Percentiles rank a stretch among this genome's conserved stretches.
These are phyloP conservation scores for Willisornis vidua DNA, from an alignment of 2,113 vertebrate species.

Conservation along the genomic window DNA sequence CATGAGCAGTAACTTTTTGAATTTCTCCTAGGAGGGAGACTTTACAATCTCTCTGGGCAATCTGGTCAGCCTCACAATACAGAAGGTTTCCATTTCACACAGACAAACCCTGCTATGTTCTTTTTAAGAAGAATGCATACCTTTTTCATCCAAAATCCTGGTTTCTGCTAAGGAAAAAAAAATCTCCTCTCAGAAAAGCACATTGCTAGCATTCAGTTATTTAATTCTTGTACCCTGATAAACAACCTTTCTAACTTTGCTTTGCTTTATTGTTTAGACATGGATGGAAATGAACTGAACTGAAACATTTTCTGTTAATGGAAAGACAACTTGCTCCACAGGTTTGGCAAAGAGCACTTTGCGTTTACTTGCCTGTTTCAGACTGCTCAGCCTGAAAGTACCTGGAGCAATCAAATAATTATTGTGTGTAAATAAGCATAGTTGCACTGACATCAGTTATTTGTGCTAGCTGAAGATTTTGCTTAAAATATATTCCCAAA, in stretches of 20 bases:
- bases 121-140: background rate
- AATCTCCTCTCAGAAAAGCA: background rate
- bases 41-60: background rate
- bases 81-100: background rate
- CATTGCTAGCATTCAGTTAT: background rate
- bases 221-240: background rate
- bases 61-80: background rate
- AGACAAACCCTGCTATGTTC: background rate
- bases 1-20: background rate
- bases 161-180: background rate
- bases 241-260: background rate
- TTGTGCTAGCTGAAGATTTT: background rate
- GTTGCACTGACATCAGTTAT: background rate
- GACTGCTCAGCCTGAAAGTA: background rate
- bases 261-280: background rate
- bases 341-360: background rate
- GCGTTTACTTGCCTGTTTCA: background rate
- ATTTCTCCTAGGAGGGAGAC: background rate
- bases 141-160: background rate
- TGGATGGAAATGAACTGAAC: background rate
- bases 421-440: background rate
- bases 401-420: background rate
- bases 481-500: background rate
- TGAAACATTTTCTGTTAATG: background rate
- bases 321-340: background rate